phyloP scores from a whole-genome alignment of 35 echinoderm and acorn worm genomes.

The Acanthaster planci region DNA sequence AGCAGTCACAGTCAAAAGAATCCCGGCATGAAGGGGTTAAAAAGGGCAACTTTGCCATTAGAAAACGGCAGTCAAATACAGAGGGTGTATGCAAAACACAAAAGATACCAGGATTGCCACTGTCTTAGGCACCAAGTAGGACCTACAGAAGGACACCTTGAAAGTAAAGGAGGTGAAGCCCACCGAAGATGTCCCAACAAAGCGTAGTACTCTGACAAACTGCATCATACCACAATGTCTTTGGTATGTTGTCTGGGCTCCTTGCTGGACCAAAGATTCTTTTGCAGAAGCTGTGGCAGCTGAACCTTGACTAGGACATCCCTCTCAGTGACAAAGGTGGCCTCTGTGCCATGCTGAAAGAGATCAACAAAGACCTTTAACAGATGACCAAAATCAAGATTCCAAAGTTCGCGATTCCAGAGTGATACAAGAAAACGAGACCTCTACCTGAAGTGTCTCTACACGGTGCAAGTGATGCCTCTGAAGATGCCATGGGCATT shows the following conservation, averaged over 20 bases:
- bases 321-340: constrained; percentile 45
- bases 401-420: constrained; percentile 44
- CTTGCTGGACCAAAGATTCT: constrained; percentile 62
- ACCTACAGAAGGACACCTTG: constrained; percentile 58
- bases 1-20: no score
- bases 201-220: constrained; percentile 52
- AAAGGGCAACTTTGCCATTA: constrained; percentile 28
- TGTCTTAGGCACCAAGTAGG: no score
- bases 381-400: constrained; percentile 33
- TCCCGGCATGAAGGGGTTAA: no score
- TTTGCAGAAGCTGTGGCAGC: constrained; percentile 64
- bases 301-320: constrained; percentile 63
- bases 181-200: constrained; percentile 1
- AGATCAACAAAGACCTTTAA: constrained; percentile 50
- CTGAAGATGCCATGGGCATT: constrained; percentile 76
- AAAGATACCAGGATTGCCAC: constrained; percentile 47
- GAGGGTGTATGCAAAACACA: constrained; percentile 32
- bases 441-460: constrained; percentile 71
- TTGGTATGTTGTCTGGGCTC: constrained; percentile 68
- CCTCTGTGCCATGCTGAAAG: constrained; percentile 27
- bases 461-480: constrained; percentile 82
- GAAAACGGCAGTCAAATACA: constrained; percentile 55
- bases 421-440: constrained; percentile 35
- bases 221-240: constrained; percentile 64
- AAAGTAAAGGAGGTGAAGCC: constrained; percentile 51